These are phyloP conservation scores for Pachyseris speciosa DNA, from an alignment of 64 coral and sea anemone species.

Conservation along the genomic window DNA sequence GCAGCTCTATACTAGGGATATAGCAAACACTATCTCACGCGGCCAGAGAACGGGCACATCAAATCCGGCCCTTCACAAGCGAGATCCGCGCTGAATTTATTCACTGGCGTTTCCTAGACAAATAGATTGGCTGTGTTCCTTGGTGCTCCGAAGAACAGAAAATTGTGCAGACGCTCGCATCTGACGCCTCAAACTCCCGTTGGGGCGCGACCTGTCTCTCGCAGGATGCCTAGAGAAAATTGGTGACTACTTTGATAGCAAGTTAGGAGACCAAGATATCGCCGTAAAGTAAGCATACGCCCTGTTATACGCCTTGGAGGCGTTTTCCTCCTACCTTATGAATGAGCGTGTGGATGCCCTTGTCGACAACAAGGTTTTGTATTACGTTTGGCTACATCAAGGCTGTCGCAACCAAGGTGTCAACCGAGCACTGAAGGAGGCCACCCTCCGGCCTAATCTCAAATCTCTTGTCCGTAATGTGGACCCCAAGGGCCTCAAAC, in stretches of 20 bases:
- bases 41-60: background rate
- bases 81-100: background rate
- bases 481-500: background rate
- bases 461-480: background rate
- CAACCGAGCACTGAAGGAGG: background rate
- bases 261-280: background rate
- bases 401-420: background rate
- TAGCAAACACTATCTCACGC: background rate
- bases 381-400: background rate
- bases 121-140: background rate
- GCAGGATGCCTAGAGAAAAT: background rate
- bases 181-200: background rate
- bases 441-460: background rate
- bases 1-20: background rate
- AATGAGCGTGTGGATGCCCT: background rate
- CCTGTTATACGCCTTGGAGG: background rate
- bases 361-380: too few relatives aligned
- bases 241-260: background rate
- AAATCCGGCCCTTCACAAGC: background rate
- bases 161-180: background rate
- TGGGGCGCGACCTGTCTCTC: background rate
- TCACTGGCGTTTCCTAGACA: slow-evolving; percentile 1
- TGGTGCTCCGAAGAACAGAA: background rate
- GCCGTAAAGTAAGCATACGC: background rate
- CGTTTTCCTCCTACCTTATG: background rate